phyloP scores from a whole-genome alignment of 2,797 vertebrate genomes.

The Lagorchestes hirsutus region DNA sequence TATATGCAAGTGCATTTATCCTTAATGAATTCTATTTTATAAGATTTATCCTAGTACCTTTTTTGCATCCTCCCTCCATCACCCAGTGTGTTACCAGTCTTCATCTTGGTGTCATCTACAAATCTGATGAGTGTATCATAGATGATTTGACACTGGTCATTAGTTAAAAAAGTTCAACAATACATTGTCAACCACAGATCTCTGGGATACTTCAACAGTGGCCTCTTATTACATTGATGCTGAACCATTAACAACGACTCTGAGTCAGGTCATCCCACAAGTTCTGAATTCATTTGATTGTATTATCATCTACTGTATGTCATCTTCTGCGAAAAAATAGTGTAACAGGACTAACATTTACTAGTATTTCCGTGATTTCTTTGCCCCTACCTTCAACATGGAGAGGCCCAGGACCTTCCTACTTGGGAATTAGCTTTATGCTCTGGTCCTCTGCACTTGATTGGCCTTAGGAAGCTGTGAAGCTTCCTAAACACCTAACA shows the following conservation, averaged over 20 bases:
- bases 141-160: background rate
- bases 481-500: background rate
- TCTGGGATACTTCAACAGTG: background rate
- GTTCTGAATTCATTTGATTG: background rate
- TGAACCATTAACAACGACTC: background rate
- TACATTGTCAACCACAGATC: background rate
- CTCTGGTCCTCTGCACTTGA: background rate
- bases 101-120: background rate
- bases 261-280: background rate
- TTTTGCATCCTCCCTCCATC: background rate
- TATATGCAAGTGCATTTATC: background rate
- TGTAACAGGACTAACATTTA: background rate
- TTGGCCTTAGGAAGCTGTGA: background rate
- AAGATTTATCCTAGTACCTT: background rate
- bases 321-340: background rate
- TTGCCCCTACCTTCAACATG: background rate
- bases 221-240: background rate
- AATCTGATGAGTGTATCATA: background rate
- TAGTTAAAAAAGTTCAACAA: background rate
- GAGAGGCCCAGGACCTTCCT: background rate
- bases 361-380: background rate
- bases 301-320: background rate
- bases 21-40: background rate
- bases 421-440: background rate
- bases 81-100: background rate